Evolutionary conservation across 2,888 invertebrate species (phyloP).

Genomic region (Aleiodes leptofemur): DNA sequence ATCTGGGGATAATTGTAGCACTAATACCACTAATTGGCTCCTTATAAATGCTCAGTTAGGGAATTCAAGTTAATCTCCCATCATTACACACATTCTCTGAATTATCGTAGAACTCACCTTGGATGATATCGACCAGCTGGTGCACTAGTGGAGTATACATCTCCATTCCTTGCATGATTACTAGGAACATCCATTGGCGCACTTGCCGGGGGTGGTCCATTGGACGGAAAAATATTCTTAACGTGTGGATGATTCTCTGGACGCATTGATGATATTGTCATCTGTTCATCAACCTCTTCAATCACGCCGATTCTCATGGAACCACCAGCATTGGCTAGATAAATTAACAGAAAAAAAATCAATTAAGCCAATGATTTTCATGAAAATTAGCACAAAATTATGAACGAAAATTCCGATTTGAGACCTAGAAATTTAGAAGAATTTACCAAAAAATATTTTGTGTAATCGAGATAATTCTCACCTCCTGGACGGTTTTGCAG

Average conservation of each 20-base stretch:
- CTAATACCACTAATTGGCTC: neutral
- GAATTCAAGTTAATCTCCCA: no score
- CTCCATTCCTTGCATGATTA: constrained; percentile 59
- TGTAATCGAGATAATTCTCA: constrained; percentile 63
- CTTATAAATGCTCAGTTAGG: no score
- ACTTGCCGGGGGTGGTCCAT: constrained; percentile 79
- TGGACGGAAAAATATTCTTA: constrained; percentile 68
- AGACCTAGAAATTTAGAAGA: no score
- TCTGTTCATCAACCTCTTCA: constrained; percentile 83
- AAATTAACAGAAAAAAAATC: neutral
- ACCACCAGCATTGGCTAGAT: constrained; percentile 57
- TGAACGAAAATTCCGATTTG: no score
- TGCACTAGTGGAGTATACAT: constrained; percentile 68
- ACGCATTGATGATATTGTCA: constrained; percentile 86
- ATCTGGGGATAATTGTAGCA: no score
- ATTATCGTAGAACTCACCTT: constrained; percentile 42
- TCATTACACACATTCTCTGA: no score
- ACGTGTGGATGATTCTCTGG: constrained; percentile 74
- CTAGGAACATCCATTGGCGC: constrained; percentile 82
- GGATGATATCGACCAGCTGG: constrained; percentile 57
- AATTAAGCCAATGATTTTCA: no score
- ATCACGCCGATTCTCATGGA: constrained; percentile 73
- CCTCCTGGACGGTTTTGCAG: constrained; percentile 66
- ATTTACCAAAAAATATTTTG: no score
- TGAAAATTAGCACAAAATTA: no score